Evolutionary conservation across 2,888 invertebrate genomes (phyloP).

Genomic region (Lasioglossum zephyrum): DNA sequence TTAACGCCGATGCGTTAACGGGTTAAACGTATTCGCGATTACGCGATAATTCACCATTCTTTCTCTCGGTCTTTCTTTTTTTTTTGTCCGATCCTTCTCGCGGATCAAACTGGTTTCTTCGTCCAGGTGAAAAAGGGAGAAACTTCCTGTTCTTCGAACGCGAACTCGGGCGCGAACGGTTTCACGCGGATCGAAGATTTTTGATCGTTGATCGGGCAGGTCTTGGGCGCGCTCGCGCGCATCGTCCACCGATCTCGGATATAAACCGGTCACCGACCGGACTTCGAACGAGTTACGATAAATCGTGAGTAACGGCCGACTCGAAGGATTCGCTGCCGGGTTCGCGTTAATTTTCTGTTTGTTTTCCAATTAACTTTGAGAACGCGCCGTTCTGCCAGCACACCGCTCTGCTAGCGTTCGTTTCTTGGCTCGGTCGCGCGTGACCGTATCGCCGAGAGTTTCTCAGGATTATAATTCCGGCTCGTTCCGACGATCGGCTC

Average conservation of each 20-base stretch:
- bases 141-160: constrained; percentile 45
- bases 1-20: constrained; percentile 67
- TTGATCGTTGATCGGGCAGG: constrained; percentile 61
- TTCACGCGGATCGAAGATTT: constrained; percentile 66
- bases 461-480: constrained; percentile 69
- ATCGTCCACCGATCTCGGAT: constrained; percentile 52
- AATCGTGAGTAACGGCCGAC: constrained; percentile 79
- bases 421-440: constrained; percentile 45
- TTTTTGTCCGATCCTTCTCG: not conserved
- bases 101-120: constrained; percentile 63
- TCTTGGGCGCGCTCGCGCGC: constrained; percentile 17
- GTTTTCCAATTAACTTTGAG: constrained; percentile 81
- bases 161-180: constrained; percentile 34
- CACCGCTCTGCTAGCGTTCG: not conserved
- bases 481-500: constrained; percentile 54
- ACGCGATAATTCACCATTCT: constrained; percentile 62
- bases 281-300: constrained; percentile 80
- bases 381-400: constrained; percentile 30
- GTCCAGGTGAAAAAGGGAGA: constrained; percentile 50
- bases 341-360: constrained; percentile 81
- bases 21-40: constrained; percentile 68
- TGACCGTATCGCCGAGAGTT: constrained; percentile 62
- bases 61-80: constrained; percentile 30
- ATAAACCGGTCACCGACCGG: constrained; percentile 74
- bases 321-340: constrained; percentile 78